Base-by-base conservation (phyloP, 2,888 invertebrate genomes). In the Dryococelus australis region DNA sequence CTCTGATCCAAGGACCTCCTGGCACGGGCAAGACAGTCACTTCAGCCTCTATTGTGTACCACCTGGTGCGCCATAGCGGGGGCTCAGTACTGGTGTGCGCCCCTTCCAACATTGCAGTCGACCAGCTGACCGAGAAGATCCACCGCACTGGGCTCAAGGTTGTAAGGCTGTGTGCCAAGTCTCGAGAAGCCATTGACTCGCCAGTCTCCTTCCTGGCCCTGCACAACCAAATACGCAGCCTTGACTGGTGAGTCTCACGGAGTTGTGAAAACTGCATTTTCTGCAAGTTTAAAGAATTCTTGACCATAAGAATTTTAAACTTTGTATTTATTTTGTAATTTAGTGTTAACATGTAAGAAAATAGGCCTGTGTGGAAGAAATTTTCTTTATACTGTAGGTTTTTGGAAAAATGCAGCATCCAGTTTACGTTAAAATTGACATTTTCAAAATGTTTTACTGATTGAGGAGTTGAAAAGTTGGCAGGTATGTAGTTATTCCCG, bases 21-120 rank as follows among this genome's bases (percentile, higher is more conserved):
- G 98, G 98, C 85, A 99, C 99, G 0, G 99, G 99, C 9, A 99
- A 99, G 93, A 99, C 99, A 0, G 99, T 99, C 0, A 99, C 99
- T 0, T 99, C 99, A 0, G 99, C 99, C 0, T 99, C 99, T 0
- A 98, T 99, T 90, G 99, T 99, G 4, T 99, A 99, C 92, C 99
- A 99, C 92, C 93, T 99, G 87, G 98, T 98, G 0, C 97, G 98
- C 91, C 98, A 99, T 91, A 98, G 96, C 90, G 97, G 98, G 8
- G 98, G 98, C 43, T 93, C 94, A 78, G 99, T 99, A 0, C 94
- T 99, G 2, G 99, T 99, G 0, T 99, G 99, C 92, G 99, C 99
- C 0, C 99, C 99, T 0, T 99, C 98, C 88, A 99, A 99, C 93
- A 99, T 99, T 0, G 99, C 99, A 43, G 99, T 99, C 0, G 99